phyloP scores from a whole-genome alignment of 2,888 invertebrate species.

The Dolomedes plantarius region DNA sequence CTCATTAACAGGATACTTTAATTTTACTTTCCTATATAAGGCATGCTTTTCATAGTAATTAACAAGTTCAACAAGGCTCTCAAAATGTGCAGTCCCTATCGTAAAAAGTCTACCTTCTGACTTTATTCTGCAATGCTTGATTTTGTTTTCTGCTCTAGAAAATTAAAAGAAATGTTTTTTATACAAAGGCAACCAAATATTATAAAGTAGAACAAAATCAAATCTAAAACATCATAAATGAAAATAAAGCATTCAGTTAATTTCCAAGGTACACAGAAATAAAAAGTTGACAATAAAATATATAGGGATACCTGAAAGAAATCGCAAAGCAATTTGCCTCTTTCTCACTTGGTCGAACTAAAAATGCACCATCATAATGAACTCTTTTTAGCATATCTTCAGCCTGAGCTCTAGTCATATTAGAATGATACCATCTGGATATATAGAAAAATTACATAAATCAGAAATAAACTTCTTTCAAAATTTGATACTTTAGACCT shows the following conservation, averaged over 20 bases:
- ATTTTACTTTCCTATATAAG: slow-evolving; percentile 91
- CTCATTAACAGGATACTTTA: slow-evolving; percentile 89
- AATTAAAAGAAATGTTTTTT: slow-evolving; percentile 7
- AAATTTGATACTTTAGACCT: too few species aligned
- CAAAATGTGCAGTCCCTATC: slow-evolving; percentile 94
- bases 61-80: slow-evolving; percentile 95
- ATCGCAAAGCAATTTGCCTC: slow-evolving; percentile 92
- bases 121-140: slow-evolving; percentile 97
- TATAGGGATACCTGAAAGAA: slow-evolving; percentile 82
- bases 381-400: slow-evolving; percentile 91
- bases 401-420: slow-evolving; percentile 87
- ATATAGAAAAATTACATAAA: not conserved
- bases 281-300: not conserved
- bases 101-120: slow-evolving; percentile 93
- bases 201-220: not conserved
- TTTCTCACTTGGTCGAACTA: slow-evolving; percentile 93
- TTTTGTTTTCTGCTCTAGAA: slow-evolving; percentile 91
- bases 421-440: slow-evolving; percentile 87
- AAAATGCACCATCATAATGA: slow-evolving; percentile 93
- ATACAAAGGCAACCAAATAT: too few species aligned
- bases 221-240: not conserved
- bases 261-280: not conserved
- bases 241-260: too few species aligned
- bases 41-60: slow-evolving; percentile 93
- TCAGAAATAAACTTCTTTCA: too few species aligned